Evolutionary conservation across 2,113 vertebrate genomes (phyloP), one percentile per base, ranked within the genome.

Genomic region (Pedetes capensis): DNA sequence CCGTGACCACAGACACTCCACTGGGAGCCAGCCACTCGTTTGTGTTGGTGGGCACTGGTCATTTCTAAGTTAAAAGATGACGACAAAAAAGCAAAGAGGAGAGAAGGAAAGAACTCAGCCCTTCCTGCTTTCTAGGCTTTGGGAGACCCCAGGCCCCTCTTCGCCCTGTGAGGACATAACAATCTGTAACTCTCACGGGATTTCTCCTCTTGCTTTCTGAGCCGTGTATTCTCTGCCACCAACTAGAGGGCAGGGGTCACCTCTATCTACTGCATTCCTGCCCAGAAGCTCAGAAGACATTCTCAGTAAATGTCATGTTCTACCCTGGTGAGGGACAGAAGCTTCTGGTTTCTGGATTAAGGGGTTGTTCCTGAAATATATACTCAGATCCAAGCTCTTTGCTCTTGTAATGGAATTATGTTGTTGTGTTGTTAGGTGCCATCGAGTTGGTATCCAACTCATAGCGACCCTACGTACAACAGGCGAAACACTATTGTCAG

Each of bases 211-310:
- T 57, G 71, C 53, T 64, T 23, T 55, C 27, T 14, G 14, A 27
- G 64, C 49, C 25, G 75, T 27, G 49, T 12, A 1, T 23, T 59
- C 79, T 1, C n/a, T n/a, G n/a, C n/a, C n/a, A n/a, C n/a, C n/a
- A n/a, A 20, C 13, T 72, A 17, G 68, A 25, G 14, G 20, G 51
- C 10, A 14, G 90, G 51, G 76, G 8, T 63, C 63, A 9, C 18
- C 71, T 49, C 71, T 37, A 29, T 10, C 83, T 8, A 20, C 23
- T 72, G 74, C 63, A 9, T 69, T 88, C 63, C 82, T 42, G 44
- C 49, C 32, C 32, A 5, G 5, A 22, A 3, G 17, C 25, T 69
- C 44, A 6, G 68, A 13, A 8, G 1, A 0, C 0, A 3, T 16
- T 76, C 39, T 76, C 39, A 34, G 11, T 6, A 20, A 66, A n/a